Base-by-base conservation (phyloP, 2,888 invertebrate species). In the Synergus japonicus region DNA sequence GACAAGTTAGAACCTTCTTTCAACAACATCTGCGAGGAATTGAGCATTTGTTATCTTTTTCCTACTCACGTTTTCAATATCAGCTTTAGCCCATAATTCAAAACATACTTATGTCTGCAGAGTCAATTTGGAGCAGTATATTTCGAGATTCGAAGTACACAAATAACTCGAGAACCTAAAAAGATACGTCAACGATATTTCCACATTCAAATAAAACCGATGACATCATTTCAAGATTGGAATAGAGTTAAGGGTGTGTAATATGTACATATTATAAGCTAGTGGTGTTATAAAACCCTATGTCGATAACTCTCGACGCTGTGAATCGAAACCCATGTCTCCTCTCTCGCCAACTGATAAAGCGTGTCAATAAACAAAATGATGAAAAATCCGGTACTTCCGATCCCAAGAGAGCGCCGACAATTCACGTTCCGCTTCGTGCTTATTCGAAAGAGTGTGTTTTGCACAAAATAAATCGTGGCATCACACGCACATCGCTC, bases 341-440 rank as follows among this genome's bases (percentile, higher is more conserved):
- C 67, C 44, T 67, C 67, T 12, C 67, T 7, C 49, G n/a, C 22
- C 54, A 73, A 54, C 49, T 49, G 49, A 73, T 73, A 73, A 69
- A 69, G 67, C 67, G 22, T 37, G 69, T 73, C 69, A 73, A 73
- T 73, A 54, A 73, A 73, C 69, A 37, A 73, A 73, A 73, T 73
- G 54, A 15, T 49, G 49, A 54, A 73, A 69, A 73, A 73, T 73
- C 69, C 49, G 54, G 29, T 46, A 73, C 49, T 73, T 54, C 69
- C 69, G 37, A 54, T 73, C 69, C 69, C 49, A 49, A 73, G 69
- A 73, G 69, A 73, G 46, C 8, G 10, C 46, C 49, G 49, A 29
- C 49, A 49, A 49, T 69, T 69, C 69, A 73, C 29, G 29, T 29
- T 12, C 9, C 29, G 49, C 69, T 46, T 22, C n/a, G 37, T 49